Evolutionary conservation across 2,888 invertebrate species (phyloP).

Genomic region (Ctena decussata): DNA sequence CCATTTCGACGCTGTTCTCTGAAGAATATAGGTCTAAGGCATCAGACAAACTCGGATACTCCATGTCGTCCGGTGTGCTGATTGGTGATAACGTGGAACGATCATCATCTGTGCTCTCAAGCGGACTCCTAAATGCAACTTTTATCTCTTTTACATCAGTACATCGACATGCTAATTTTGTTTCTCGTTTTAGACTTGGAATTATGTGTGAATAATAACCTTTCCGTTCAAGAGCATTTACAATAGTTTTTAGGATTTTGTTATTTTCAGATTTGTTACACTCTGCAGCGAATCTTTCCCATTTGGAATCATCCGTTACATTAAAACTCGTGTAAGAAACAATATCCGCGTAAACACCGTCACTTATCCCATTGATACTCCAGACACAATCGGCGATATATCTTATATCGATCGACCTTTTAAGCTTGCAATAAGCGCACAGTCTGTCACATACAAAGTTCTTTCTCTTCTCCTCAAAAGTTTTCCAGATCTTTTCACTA

Average conservation of each 20-base stretch:
- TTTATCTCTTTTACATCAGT: background rate
- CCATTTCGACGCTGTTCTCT: background rate
- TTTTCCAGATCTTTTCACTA: background rate
- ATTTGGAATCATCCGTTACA: background rate
- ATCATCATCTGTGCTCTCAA: background rate
- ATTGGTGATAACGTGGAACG: background rate
- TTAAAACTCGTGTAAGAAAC: background rate
- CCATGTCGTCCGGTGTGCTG: background rate
- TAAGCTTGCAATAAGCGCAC: background rate
- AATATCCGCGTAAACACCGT: background rate
- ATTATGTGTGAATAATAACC: slow-evolving; percentile 4
- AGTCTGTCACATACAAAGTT: background rate
- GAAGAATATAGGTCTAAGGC: background rate
- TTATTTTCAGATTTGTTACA: background rate
- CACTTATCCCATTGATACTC: background rate
- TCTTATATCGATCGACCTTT: background rate
- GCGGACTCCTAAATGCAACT: background rate
- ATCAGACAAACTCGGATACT: background rate
- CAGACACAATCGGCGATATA: background rate
- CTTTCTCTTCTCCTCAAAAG: background rate
- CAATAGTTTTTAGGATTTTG: background rate
- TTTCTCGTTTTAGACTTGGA: background rate
- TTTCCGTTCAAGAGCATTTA: slow-evolving; percentile 2
- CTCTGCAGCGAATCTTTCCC: background rate
- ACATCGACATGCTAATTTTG: background rate